Evolutionary conservation across 2,888 invertebrate species (phyloP).

Genomic region (Syrphus vitripennis): DNA sequence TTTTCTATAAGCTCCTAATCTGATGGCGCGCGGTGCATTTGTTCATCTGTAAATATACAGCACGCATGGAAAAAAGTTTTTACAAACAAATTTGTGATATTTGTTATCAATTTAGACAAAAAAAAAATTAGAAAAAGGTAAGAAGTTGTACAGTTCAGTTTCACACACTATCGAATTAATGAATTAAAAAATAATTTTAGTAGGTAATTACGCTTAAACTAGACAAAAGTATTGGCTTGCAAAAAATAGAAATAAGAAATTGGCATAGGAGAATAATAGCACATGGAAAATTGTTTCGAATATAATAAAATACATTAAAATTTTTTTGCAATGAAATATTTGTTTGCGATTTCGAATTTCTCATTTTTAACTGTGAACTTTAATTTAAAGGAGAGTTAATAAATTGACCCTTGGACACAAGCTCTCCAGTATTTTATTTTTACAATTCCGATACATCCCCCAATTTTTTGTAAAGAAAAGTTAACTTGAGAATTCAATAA

Average conservation of each 20-base stretch:
- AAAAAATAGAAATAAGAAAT: conserved; percentile 20
- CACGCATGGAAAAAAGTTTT: conserved; percentile 34
- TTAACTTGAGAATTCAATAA: background rate
- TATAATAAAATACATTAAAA: background rate
- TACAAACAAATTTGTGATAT: conserved; percentile 67
- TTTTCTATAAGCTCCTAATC: conserved; percentile 12
- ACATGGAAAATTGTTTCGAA: background rate
- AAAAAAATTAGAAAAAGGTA: conserved; percentile 29
- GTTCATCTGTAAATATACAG: conserved; percentile 40
- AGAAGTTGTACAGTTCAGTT: conserved; percentile 43
- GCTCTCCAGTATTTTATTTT: too few relatives aligned
- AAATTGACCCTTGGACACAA: too few relatives aligned
- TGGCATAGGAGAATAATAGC: background rate
- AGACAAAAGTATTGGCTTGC: conserved; percentile 46
- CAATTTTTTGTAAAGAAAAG: background rate
- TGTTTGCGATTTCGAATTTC: background rate
- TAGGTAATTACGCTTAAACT: conserved; percentile 1
- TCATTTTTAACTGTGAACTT: too few relatives aligned
- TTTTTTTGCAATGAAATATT: background rate
- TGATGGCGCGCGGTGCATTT: conserved; percentile 46
- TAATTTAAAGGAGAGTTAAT: background rate
- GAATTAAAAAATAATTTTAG: conserved; percentile 9
- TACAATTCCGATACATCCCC: too few relatives aligned
- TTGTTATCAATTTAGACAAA: conserved; percentile 59
- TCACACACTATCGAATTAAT: conserved; percentile 51